phyloP scores from a whole-genome alignment of 2,113 vertebrate species.

The Muntiacus muntjak region DNA sequence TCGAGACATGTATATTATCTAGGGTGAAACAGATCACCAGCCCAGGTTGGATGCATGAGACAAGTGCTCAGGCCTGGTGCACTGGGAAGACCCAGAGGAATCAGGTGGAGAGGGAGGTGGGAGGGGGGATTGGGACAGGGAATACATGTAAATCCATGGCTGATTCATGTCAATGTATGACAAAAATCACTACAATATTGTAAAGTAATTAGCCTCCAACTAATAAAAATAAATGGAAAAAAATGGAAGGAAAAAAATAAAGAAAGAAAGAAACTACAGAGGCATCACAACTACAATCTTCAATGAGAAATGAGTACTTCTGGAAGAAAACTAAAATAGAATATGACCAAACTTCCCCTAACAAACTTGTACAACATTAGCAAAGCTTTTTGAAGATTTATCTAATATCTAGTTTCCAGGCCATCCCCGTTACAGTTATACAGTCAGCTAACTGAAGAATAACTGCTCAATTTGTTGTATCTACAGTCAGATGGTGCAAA shows the following conservation, averaged over 20 bases:
- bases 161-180: too few relatives aligned
- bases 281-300: not conserved
- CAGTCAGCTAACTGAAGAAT: not conserved
- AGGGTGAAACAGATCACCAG: too few relatives aligned
- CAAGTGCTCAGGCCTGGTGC: too few relatives aligned
- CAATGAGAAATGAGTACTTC: not conserved
- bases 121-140: too few relatives aligned
- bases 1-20: too few relatives aligned
- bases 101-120: too few relatives aligned
- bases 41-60: too few relatives aligned
- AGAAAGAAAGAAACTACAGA: not conserved
- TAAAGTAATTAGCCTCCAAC: too few relatives aligned
- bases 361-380: not conserved
- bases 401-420: not conserved
- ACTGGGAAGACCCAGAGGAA: too few relatives aligned
- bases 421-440: not conserved
- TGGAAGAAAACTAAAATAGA: not conserved
- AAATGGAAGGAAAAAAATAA: not conserved
- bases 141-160: too few relatives aligned
- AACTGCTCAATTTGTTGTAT: not conserved
- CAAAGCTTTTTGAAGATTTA: not conserved
- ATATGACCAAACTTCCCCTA: not conserved
- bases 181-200: too few relatives aligned
- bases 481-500: not conserved
- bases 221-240: too few relatives aligned